Percentiles rank a stretch among this genome's conserved stretches.
phyloP scores from a whole-genome alignment of 1,140 invertebrate genomes.

The Berghia stephanieae region DNA sequence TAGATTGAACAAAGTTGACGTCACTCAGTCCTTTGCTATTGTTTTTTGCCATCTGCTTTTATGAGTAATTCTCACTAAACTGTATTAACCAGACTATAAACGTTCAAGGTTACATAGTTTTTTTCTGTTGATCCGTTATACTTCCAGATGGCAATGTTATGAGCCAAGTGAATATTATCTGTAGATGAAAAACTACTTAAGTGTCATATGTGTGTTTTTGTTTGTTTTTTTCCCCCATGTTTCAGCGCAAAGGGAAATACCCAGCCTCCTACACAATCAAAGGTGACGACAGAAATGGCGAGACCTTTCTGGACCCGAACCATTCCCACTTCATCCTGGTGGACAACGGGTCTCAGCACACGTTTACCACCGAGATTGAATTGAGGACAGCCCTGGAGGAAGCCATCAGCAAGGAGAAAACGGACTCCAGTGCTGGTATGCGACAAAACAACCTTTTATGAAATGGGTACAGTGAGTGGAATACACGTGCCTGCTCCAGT shows the following conservation, averaged over 20 bases:
- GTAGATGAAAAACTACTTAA: too few relatives aligned
- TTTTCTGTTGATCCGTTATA: too few relatives aligned
- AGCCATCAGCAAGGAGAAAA: slow-evolving; percentile 52
- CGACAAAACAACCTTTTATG: background rate
- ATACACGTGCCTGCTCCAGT: background rate
- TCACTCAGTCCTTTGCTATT: too few relatives aligned
- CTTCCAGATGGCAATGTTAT: too few relatives aligned
- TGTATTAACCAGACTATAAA: too few relatives aligned
- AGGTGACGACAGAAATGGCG: slow-evolving; percentile 30
- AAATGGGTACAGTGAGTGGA: background rate
- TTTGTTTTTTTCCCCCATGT: too few relatives aligned
- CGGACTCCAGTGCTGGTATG: slow-evolving; percentile 46
- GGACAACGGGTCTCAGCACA: slow-evolving; percentile 65
- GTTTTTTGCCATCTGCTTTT: too few relatives aligned
- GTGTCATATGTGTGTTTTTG: background rate
- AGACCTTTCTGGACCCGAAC: slow-evolving; percentile 66
- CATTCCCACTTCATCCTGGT: slow-evolving; percentile 70
- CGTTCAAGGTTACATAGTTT: too few relatives aligned
- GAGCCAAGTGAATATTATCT: too few relatives aligned
- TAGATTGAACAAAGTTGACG: too few relatives aligned
- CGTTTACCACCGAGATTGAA: slow-evolving; percentile 62
- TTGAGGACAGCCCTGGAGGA: slow-evolving; percentile 62
- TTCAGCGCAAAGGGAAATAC: slow-evolving; percentile 46
- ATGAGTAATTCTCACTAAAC: too few relatives aligned
- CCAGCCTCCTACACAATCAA: slow-evolving; percentile 55